phyloP scores from a whole-genome alignment of 2,113 vertebrate species.

The Macquaria ambigua region DNA sequence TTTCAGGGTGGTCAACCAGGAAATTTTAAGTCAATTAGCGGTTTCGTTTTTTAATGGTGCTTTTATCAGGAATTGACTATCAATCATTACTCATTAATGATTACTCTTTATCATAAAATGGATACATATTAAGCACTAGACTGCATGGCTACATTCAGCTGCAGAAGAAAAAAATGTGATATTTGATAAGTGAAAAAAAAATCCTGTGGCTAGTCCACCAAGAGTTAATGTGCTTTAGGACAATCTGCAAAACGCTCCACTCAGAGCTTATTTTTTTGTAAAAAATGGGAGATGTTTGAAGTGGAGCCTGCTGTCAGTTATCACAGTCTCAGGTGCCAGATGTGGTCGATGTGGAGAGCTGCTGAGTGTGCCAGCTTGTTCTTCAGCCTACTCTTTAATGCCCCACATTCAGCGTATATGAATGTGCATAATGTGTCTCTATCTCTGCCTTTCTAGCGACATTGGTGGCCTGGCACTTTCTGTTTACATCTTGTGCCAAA shows the following conservation, averaged over 20 bases:
- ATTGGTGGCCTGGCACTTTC: constrained; percentile 5
- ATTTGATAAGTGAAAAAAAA: neutral
- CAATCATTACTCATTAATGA: neutral
- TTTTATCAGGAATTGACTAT: neutral
- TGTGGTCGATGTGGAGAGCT: neutral
- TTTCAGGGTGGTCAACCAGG: too few species aligned
- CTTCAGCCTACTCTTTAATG: neutral
- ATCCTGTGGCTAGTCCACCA: neutral
- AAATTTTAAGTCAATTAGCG: neutral
- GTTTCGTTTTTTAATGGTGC: neutral
- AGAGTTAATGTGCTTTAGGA: neutral
- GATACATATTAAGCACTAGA: too few species aligned
- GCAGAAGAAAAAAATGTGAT: too few species aligned
- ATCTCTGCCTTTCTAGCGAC: constrained; percentile 2
- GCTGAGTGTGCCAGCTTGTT: neutral
- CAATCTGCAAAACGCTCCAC: neutral
- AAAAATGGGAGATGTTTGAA: neutral
- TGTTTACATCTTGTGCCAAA: constrained; percentile 58
- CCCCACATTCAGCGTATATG: neutral
- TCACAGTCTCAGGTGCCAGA: neutral
- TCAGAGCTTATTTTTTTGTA: neutral
- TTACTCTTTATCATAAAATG: neutral
- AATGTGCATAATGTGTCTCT: neutral
- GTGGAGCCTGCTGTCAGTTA: neutral
- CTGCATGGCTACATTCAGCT: neutral